Conservation (phyloP, 2,797 vertebrate species). For the Phyllotis vaccarum region DNA sequence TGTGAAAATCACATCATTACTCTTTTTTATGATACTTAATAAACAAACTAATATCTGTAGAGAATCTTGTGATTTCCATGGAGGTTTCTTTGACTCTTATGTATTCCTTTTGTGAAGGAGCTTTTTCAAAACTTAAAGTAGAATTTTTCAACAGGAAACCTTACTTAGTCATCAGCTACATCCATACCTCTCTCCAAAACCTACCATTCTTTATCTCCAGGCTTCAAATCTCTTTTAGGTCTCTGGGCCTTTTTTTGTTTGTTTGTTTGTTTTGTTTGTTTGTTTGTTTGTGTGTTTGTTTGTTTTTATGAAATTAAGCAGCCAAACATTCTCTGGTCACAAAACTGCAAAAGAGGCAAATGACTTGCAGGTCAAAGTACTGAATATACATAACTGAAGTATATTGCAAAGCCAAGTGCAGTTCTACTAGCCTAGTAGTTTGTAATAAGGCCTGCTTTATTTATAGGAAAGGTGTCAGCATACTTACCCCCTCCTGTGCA, state of each 20-base stretch:
- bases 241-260: neutral
- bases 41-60: neutral
- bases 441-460: conserved; percentile 23
- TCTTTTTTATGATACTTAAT: neutral
- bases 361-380: neutral
- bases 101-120: neutral
- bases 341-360: neutral
- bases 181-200: neutral
- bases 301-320: neutral
- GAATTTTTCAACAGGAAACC: neutral
- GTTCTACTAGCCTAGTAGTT: conserved; percentile 2
- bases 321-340: neutral
- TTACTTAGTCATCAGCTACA: neutral
- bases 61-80: neutral
- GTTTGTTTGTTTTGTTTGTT: no score
- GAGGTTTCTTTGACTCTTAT: neutral
- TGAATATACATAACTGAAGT: neutral
- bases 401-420: neutral
- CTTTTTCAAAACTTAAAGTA: neutral
- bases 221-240: neutral
- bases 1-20: neutral
- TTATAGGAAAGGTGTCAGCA: neutral
- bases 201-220: neutral
- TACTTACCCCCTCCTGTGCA: neutral
- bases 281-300: no score